These are phyloP conservation scores for Aradophagus sp. DNA, from an alignment of 1,140 invertebrate species.

Conservation along the genomic window DNA sequence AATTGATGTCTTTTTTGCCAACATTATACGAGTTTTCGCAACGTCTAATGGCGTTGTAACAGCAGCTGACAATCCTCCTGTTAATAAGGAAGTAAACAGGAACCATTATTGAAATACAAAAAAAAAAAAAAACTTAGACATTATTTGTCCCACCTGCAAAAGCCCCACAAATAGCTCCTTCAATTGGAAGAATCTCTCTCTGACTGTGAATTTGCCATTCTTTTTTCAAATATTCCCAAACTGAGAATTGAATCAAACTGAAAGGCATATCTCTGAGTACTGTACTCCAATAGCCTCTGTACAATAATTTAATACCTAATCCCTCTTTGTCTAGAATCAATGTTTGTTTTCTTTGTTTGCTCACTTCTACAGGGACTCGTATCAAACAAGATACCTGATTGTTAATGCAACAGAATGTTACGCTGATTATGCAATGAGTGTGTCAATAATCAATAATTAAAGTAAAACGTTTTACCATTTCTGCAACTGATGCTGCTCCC, in stretches of 20 bases:
- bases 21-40: constrained; percentile 96
- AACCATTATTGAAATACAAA: too few relatives aligned
- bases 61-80: constrained; percentile 86
- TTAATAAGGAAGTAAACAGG: too few relatives aligned
- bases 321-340: constrained; percentile 71
- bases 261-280: constrained; percentile 95
- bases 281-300: constrained; percentile 94
- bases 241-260: constrained; percentile 94
- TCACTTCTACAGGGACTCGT: constrained; percentile 94
- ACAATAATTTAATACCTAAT: constrained; percentile 79
- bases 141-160: constrained; percentile 75
- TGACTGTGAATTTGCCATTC: constrained; percentile 74
- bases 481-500: constrained; percentile 86
- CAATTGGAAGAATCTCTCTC: constrained; percentile 76
- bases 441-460: constrained; percentile 20
- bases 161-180: constrained; percentile 91
- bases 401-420: too few relatives aligned
- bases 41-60: constrained; percentile 96
- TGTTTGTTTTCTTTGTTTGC: constrained; percentile 95
- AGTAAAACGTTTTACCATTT: constrained; percentile 80
- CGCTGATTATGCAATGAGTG: too few relatives aligned
- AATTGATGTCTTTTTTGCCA: constrained; percentile 77
- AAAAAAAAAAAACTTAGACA: constrained; percentile 37
- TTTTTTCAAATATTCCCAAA: constrained; percentile 94
- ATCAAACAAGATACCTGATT: constrained; percentile 89